Evolutionary conservation across 2,888 invertebrate species (phyloP), one percentile per base, ranked within the genome.

Genomic region (Pycnomerus fuliginosus): DNA sequence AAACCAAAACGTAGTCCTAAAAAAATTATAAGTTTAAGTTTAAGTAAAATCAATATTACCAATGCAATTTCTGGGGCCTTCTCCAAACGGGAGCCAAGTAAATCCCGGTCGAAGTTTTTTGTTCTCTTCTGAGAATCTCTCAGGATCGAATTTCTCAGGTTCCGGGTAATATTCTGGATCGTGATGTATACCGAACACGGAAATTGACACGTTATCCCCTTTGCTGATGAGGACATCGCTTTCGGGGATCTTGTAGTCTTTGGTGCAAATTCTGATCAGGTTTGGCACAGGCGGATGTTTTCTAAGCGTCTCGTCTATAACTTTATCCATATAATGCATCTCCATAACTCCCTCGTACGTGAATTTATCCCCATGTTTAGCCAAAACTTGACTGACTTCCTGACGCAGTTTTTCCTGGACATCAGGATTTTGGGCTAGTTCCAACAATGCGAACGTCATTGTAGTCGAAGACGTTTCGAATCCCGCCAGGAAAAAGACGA

Each of bases 131-230:
- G 73, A 63, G 64, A 83, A 84, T 48, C 83, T 72, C 13, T 82
- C 80, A 0, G 83, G 83, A 35, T 78, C 75, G 47, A 83, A 84
- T 17, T 72, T 72, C 1, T 79, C 73, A 0, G 85, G 84, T 5
- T 84, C 73, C 0, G 80, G 78, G 40, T 58, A 64, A 43, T 59
- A 56, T 37, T 61, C 59, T 4, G 60, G 56, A 49, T 65, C 63
- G 24, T 55, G 45, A 7, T 65, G 65, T 8, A 66, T 48, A 5
- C 60, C 65, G 31, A 58, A 42, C 34, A 55, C 56, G 2, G 60
- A 48, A 22, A 67, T 53, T 25, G 58, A 16, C 2, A 63, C 53
- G 3, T 50, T 44, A 1, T 50, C 52, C 1, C 53, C 55, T 36
- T 60, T 58, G 38, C 60, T 54, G 12, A 67, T 20, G 0, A 40